Base-by-base conservation (phyloP, 1,140 invertebrate species). In the Catajapyx aquilonaris region DNA sequence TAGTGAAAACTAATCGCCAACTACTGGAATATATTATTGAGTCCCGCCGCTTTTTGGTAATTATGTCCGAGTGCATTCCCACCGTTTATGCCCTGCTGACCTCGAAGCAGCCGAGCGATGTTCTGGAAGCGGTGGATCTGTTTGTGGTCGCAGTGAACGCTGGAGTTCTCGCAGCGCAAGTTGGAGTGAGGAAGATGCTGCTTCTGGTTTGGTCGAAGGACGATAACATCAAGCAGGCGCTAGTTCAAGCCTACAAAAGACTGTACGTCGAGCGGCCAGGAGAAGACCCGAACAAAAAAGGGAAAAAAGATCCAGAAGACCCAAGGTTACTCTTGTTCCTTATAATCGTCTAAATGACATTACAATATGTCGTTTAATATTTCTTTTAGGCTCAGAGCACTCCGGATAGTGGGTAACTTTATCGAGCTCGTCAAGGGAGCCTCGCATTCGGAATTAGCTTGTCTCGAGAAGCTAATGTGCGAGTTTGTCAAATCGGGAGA, bases 61-160 rank as follows among this genome's bases (percentile, higher is more conserved):
- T n/a, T n/a, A n/a, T n/a, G n/a, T n/a, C n/a, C n/a, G n/a, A n/a
- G 35, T 68, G 74, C 0, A 63, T 86, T 32, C 76, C 78, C 1
- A 46, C 76, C 4, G 64, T 80, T 10, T 71, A 74, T 45, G 62
- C 71, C 10, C 55, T 86, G 44, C 57, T 88, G 2, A 69, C 71
- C 44, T 85, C 81, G 0, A 70, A 74, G 46, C 72, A 69, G 40
- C 61, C 68, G 1, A 66, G 73, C 1, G 85, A 88, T 54, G 73
- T 85, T 0, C 64, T 75, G 23, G 85, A 88, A 57, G 73, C 84
- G 0, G 76, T 87, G 30, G 70, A 80, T 34, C 81, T 90, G 50
- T 79, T 90, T 43, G 79, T 78, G 0, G 70, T 70, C 0, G 77
- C 77, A 3, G 76, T 73, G 50, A 69, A 80, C 47, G 84, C 85